Conservation (phyloP, 30 jellyfish, hydroid and myxozoan genomes). For the Sanderia malayensis region DNA sequence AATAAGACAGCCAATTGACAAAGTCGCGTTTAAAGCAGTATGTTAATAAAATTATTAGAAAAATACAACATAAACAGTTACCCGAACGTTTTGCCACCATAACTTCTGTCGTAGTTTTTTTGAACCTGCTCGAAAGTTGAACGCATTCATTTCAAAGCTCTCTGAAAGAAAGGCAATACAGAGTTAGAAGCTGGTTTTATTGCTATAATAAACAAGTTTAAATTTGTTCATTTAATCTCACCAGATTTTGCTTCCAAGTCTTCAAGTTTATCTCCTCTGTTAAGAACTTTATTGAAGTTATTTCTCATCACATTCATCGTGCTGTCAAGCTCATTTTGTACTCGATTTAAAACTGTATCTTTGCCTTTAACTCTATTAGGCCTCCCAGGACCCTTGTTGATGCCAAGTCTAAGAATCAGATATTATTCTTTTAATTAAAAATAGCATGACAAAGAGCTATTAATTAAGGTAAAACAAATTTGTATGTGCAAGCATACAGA, state of each 20-base stretch:
- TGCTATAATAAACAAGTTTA: too few species aligned
- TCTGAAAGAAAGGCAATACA: slow-evolving; percentile 37
- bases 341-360: slow-evolving; percentile 25
- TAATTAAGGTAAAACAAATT: too few species aligned
- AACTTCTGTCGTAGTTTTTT: slow-evolving; percentile 71
- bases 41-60: too few species aligned
- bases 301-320: slow-evolving; percentile 86
- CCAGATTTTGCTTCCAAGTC: slow-evolving; percentile 98
- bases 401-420: slow-evolving; percentile 26
- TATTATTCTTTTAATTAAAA: not conserved
- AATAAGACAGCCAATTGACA: too few species aligned
- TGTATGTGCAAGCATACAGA: slow-evolving; percentile 88
- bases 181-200: not conserved
- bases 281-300: slow-evolving; percentile 76
- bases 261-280: slow-evolving; percentile 90
- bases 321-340: slow-evolving; percentile 78
- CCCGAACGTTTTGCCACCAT: slow-evolving; percentile 99
- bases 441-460: not conserved
- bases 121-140: slow-evolving; percentile 82
- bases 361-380: slow-evolving; percentile 45
- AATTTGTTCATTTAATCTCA: not conserved
- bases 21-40: too few species aligned
- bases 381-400: slow-evolving; percentile 52
- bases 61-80: slow-evolving; percentile 12
- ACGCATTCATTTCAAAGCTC: slow-evolving; percentile 97